phyloP scores from a whole-genome alignment of 2,113 vertebrate species.

The Rhombomys opimus region DNA sequence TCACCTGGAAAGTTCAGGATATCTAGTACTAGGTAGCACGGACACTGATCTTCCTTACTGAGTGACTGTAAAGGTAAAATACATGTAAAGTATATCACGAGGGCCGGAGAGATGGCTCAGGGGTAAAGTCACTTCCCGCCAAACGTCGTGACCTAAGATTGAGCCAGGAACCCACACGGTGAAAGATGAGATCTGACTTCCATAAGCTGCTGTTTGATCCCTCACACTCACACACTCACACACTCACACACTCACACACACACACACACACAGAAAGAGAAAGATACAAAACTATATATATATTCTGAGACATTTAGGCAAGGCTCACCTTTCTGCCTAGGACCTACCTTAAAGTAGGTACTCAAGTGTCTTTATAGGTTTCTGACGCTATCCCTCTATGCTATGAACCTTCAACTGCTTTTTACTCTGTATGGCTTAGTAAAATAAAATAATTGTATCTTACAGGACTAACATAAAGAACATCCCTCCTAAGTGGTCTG shows the following conservation, averaged over 20 bases:
- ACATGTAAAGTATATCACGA: not conserved
- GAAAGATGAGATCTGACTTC: not conserved
- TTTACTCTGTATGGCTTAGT: not conserved
- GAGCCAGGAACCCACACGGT: not conserved
- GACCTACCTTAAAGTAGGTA: not conserved
- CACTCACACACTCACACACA: no score
- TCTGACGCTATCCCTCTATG: not conserved
- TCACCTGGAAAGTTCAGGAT: not conserved
- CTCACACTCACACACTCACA: no score
- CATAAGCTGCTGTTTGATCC: not conserved
- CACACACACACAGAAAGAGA: not conserved
- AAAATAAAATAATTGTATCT: not conserved
- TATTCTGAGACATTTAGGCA: not conserved
- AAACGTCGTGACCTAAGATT: not conserved
- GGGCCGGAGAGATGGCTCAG: no score
- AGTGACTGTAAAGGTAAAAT: not conserved
- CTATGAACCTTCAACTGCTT: not conserved
- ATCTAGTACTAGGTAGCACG: not conserved
- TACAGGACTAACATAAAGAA: not conserved
- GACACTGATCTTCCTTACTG: not conserved
- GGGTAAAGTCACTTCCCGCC: not conserved
- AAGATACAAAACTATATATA: not conserved
- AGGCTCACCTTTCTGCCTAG: not conserved
- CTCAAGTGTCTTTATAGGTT: not conserved
- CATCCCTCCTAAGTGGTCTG: not conserved